A percentile compares a stretch with the other conserved stretches of the same genome.
These are phyloP conservation scores for Drosophila ohnishii DNA, from an alignment of 1,140 invertebrate species.

Conservation along the genomic window DNA sequence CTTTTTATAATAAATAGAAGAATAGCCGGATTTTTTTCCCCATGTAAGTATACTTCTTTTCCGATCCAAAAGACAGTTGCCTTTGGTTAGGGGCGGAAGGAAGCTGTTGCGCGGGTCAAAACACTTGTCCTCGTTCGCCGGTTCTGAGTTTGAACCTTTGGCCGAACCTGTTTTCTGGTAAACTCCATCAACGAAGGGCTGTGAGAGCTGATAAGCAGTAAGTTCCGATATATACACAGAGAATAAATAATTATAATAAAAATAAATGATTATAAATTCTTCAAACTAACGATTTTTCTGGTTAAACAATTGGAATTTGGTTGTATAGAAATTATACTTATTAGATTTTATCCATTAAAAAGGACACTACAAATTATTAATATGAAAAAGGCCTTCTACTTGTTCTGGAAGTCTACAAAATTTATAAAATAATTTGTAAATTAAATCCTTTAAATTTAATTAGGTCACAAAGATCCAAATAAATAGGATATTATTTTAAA, in stretches of 20 bases:
- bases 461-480: too few species aligned
- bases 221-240: conserved; percentile 27
- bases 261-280: neutral
- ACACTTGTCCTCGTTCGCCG: conserved; percentile 54
- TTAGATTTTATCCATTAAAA: too few species aligned
- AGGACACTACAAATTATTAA: too few species aligned
- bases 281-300: too few species aligned
- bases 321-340: neutral
- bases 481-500: too few species aligned
- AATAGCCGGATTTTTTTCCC: neutral
- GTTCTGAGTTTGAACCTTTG: conserved; percentile 42
- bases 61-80: conserved; percentile 28
- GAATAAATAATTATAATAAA: neutral
- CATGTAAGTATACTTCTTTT: conserved; percentile 5
- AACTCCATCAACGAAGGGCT: conserved; percentile 4
- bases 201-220: conserved; percentile 39
- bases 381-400: too few species aligned
- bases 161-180: conserved; percentile 57
- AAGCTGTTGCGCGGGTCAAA: conserved; percentile 73
- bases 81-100: conserved; percentile 49
- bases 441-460: too few species aligned
- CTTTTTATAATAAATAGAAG: neutral
- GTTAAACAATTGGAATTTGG: neutral
- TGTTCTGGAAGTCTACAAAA: too few species aligned
- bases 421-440: neutral